Conservation (phyloP, 53 echinoderm and acorn worm species). For the Holothuria leucospilota region DNA sequence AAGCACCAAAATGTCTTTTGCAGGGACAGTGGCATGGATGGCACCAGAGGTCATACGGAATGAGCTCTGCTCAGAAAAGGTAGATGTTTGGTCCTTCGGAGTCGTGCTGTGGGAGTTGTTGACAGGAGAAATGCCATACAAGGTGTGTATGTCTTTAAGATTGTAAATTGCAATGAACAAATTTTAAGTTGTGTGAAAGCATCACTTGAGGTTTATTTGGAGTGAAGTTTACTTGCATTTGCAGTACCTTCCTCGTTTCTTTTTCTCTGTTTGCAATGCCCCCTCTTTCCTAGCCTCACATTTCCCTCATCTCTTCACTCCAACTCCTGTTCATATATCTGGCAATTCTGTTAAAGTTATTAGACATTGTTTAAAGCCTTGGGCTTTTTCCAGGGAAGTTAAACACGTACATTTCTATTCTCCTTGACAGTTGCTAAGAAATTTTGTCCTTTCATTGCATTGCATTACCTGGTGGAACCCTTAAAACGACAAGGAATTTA, state of each 20-base stretch:
- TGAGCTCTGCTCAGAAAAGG: conserved; percentile 97
- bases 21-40: conserved; percentile 99
- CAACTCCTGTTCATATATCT: too few relatives aligned
- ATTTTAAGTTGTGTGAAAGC: neutral
- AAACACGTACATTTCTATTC: too few relatives aligned
- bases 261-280: too few relatives aligned
- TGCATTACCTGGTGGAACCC: too few relatives aligned
- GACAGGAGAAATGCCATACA: conserved; percentile 99
- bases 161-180: neutral
- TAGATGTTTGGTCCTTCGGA: conserved; percentile 98
- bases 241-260: neutral
- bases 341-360: too few relatives aligned
- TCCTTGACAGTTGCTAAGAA: too few relatives aligned
- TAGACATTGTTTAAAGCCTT: too few relatives aligned
- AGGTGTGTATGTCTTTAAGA: conserved; percentile 59
- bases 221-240: neutral
- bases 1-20: conserved; percentile 99
- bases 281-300: too few relatives aligned
- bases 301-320: too few relatives aligned
- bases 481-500: too few relatives aligned
- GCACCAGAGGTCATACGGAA: conserved; percentile 97
- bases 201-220: neutral
- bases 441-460: too few relatives aligned
- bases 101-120: conserved; percentile 96
- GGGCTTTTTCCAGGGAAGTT: too few relatives aligned